phyloP scores from a whole-genome alignment of 23 tunicate species.

The Styela clava region DNA sequence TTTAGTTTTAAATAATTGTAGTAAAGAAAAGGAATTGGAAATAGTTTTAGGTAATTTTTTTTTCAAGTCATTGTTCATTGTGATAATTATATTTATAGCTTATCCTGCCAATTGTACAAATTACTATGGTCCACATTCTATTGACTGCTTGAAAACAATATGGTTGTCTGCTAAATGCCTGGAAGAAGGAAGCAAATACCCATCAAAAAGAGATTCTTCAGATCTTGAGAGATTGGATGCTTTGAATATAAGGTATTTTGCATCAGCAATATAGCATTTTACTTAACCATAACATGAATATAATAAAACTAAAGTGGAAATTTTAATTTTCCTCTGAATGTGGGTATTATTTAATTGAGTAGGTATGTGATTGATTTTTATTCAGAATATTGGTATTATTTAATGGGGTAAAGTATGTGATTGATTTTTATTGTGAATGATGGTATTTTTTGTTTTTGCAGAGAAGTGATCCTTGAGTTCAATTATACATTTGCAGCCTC shows the following conservation, averaged over 20 bases:
- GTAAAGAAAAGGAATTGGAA: too few relatives aligned
- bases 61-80: not conserved
- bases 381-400: too few relatives aligned
- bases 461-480: not conserved
- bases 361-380: too few relatives aligned
- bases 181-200: constrained; percentile 16
- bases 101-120: not conserved
- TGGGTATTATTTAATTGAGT: too few relatives aligned
- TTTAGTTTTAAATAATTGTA: too few relatives aligned
- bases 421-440: too few relatives aligned
- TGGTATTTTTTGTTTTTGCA: constrained; percentile 4
- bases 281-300: too few relatives aligned
- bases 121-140: constrained; percentile 18
- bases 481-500: not conserved
- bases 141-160: constrained; percentile 17
- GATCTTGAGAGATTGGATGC: not conserved
- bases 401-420: too few relatives aligned
- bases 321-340: too few relatives aligned
- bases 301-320: too few relatives aligned
- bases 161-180: constrained; percentile 16
- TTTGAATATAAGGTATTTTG: constrained; percentile 1
- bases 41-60: too few relatives aligned
- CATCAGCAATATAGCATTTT: too few relatives aligned
- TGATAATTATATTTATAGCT: not conserved
- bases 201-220: not conserved